Percentiles rank a stretch among this genome's conserved stretches.
phyloP scores from a whole-genome alignment of 2,888 invertebrate genomes.

The Dryadula phaetusa region DNA sequence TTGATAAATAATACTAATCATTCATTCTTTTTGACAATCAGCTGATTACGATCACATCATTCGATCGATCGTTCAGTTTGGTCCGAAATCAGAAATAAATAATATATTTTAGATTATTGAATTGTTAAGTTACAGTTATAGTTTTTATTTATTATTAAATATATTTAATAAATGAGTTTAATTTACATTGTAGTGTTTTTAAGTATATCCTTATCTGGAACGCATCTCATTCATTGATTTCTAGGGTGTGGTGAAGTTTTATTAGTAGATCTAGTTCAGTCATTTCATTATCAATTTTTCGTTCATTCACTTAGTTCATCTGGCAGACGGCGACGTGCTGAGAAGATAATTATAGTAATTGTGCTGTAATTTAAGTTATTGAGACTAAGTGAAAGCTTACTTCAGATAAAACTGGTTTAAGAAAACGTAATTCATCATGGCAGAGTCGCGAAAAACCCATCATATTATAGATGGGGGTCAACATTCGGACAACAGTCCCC shows the following conservation, averaged over 20 bases:
- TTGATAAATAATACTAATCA: slow-evolving; percentile 23
- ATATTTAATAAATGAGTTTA: background rate
- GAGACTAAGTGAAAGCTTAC: slow-evolving; percentile 33
- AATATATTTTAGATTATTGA: background rate
- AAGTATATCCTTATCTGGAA: background rate
- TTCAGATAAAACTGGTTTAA: slow-evolving; percentile 37
- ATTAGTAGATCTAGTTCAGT: too few species aligned
- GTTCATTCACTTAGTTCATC: slow-evolving; percentile 24
- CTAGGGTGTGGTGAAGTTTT: slow-evolving; percentile 26
- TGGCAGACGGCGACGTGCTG: slow-evolving; percentile 11
- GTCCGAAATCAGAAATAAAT: background rate
- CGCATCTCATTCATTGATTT: slow-evolving; percentile 29
- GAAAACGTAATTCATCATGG: slow-evolving; percentile 59
- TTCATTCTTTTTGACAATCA: slow-evolving; percentile 31
- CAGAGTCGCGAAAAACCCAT: slow-evolving; percentile 75
- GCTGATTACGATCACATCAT: slow-evolving; percentile 19
- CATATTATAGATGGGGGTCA: slow-evolving; percentile 76
- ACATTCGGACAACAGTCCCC: slow-evolving; percentile 79
- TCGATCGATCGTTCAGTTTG: background rate
- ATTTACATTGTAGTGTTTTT: background rate
- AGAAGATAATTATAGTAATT: slow-evolving; percentile 34
- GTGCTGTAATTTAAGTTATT: slow-evolving; percentile 27
- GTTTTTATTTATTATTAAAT: background rate
- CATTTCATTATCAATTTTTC: background rate
- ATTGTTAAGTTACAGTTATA: background rate